Conservation (phyloP, 1,140 invertebrate species). For the Antheraea mylitta region DNA sequence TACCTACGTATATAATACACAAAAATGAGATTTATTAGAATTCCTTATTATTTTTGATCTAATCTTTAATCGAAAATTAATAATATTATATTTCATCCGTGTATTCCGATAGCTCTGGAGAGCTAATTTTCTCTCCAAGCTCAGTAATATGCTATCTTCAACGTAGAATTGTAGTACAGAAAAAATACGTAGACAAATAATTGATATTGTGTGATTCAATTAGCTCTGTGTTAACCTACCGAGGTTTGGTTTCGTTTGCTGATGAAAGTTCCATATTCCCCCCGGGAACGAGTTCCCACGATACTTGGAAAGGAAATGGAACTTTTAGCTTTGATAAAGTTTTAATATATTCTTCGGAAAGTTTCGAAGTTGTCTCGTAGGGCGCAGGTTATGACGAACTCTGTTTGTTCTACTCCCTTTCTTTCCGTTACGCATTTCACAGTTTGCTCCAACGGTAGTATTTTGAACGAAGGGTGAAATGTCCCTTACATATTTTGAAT, state of each 20-base stretch:
- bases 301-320: conserved; percentile 56
- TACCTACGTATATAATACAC: no score
- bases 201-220: conserved; percentile 8
- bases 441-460: neutral
- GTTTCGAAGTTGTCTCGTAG: conserved; percentile 51
- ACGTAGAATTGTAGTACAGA: neutral
- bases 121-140: no score
- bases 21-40: no score
- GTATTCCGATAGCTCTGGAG: no score
- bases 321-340: conserved; percentile 73
- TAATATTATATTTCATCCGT: no score
- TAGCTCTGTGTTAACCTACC: conserved; percentile 6
- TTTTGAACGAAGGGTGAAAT: neutral
- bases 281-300: conserved; percentile 33
- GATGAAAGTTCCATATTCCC: conserved; percentile 12
- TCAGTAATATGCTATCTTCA: no score
- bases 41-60: no score
- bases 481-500: conserved; percentile 15
- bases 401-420: conserved; percentile 39
- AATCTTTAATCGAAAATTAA: no score
- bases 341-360: conserved; percentile 74
- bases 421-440: conserved; percentile 33
- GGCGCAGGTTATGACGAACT: conserved; percentile 60
- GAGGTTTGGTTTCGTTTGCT: conserved; percentile 9
- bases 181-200: conserved; percentile 2